Evolutionary conservation across 2,888 invertebrate genomes (phyloP), one percentile per base, ranked within the genome.

Genomic region (Troides aeacus): DNA sequence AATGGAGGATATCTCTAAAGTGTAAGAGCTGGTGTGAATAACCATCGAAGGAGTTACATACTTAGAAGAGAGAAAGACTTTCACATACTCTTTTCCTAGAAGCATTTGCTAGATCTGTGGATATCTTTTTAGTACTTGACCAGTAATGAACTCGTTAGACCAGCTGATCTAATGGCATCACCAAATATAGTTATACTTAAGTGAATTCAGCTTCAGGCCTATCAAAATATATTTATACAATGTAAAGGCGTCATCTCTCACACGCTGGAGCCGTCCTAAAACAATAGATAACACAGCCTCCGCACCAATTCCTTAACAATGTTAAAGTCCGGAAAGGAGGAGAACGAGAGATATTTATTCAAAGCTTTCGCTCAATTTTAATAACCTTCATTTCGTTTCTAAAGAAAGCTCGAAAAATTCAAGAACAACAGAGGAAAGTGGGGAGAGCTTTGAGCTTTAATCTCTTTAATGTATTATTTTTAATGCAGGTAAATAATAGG

Each of bases 331-430:
- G 24, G 24, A 59, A 5, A 5, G 58, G 15, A 12, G 24, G 5
- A 8, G 23, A 30, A 24, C 6, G 23, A 23, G 23, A 24, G 12
- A 24, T 59, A 24, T 59, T 56, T 56, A 59, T 59, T 24, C 24
- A 21, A 24, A 24, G 23, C 58, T 1, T 59, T 59, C 15, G 23
- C 15, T 5, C 10, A 24, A 21, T 59, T 59, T 59, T 24, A 24
- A 59, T 59, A 59, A 59, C 58, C 23, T 59, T 21, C n/a, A 23
- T 58, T 58, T 59, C 58, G n/a, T 59, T 24, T 59, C 5, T 59
- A 24, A 59, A 59, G 58, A 24, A 59, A 59, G 24, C 23, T 59
- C 17, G 24, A 24, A 23, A 4, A 17, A 59, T 59, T 59, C 10
- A 59, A 59, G 58, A 24, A 59, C n/a, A 58, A 58, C 58, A 59